Base-by-base conservation (phyloP, 2,113 vertebrate species). In the Upupa epops region DNA sequence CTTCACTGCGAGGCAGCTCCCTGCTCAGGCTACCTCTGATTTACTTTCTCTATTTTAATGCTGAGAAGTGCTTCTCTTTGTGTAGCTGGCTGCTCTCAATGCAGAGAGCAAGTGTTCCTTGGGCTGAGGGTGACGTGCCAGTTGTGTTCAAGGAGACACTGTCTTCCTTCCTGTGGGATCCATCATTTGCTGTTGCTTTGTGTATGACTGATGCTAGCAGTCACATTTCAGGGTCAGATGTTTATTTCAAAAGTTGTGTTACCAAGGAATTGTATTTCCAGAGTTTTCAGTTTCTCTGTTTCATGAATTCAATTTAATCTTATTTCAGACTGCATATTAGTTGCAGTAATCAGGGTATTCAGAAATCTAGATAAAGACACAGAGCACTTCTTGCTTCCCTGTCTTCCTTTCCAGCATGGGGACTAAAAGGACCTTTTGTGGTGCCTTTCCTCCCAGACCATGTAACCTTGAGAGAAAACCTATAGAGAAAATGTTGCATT, bases 391-490 rank as follows among this genome's bases (percentile, higher is more conserved):
- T 65, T 80, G 5, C 21, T 76, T 36, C 20, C 5, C 6, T 48
- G 7, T 56, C 26, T 22, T 85, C 4, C 21, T 70, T 5, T 34
- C 28, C 6, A 31, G 5, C 14, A 12, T 4, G 5, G 25, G 21
- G 7, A 31, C 31, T 42, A 28, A 77, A 54, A 13, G 6, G 1
- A 1, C 17, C 18, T 63, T n/a, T n/a, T 1, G 0, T 66, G 15
- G 6, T 34, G 29, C 3, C 7, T 72, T 2, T 61, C 65, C 51
- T 65, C 15, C 37, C 32, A 61, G 13, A 26, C 37, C 16, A 55
- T 1, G 1, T 1, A 11, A 31, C 5, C 0, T 25, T 37, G 18
- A 46, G 18, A 26, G 15, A 73, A 70, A 83, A 31, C 3, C 19
- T 74, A 12, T 16, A 26, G 21, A 72, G 51, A 32, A 61, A 81